Evolutionary conservation across 2,113 vertebrate genomes (phyloP), one percentile per base, ranked within the genome.

Genomic region (Etia nguti): DNA sequence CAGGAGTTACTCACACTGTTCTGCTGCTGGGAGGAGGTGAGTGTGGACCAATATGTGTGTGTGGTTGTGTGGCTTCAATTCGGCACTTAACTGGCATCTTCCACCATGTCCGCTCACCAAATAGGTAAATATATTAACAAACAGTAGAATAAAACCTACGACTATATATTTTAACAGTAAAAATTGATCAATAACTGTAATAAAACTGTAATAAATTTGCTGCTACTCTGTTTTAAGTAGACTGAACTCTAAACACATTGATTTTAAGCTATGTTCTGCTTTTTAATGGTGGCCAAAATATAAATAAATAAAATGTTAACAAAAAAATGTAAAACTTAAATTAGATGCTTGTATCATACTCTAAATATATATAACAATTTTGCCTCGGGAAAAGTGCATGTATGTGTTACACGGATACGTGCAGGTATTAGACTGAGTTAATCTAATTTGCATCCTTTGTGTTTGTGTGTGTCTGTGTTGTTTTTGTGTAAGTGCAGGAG

Each of bases 1-100:
- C 96, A 79, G 93, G 92, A 29, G 91, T 90, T 10, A 85, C 31
- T 52, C 93, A 94, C 70, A 96, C 94, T 8, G 24, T 95, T 36
- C 86, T 97, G 81, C 91, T 97, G 62, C 86, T 96, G 11, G 96
- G 96, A 84, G 96, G 96, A 96, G 96, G 96, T 96, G 88, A 94
- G 94, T 60, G 80, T 48, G 52, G 62, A 54, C 48, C 43, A 26
- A 6, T 6, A 7, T 84, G 9, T 82, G 16, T 75, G 12, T 46
- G 43, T 62, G 31, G 46, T 31, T 50, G 18, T 50, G 24, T 68
- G 70, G 43, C 43, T 48, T 75, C 41, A 75, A 12, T 29, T 2
- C 4, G 46, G 24, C 73, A n/a, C 15, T 52, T 75, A 29, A 75
- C 24, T 75, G 24, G 43, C 10, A 50, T 77, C 3, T 34, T 34